Evolutionary conservation across 2,888 invertebrate genomes (phyloP).

Genomic region (Linnaemya vulpina): DNA sequence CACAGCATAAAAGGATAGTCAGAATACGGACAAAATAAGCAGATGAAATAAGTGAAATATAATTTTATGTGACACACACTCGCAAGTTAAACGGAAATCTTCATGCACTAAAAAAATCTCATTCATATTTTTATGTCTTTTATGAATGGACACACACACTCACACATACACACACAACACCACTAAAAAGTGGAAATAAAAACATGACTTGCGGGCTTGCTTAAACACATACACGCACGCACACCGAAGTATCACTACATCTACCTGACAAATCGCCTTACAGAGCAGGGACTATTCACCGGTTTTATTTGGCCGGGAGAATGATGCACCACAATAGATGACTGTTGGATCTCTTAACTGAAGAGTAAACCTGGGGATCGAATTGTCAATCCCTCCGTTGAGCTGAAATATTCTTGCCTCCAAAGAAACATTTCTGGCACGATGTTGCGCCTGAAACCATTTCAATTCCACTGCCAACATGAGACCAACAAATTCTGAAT

Average conservation of each 20-base stretch:
- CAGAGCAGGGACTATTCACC: neutral
- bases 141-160: constrained; percentile 53
- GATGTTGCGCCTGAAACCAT: too few species aligned
- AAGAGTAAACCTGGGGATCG: too few species aligned
- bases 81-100: constrained; percentile 40
- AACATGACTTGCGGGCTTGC: constrained; percentile 33
- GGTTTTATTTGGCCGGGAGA: neutral
- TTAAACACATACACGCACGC: neutral
- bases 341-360: too few species aligned
- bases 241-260: neutral
- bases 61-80: constrained; percentile 53
- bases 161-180: too few species aligned
- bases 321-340: neutral
- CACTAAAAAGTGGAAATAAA: constrained; percentile 1
- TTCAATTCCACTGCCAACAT: too few species aligned
- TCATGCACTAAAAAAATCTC: neutral
- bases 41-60: constrained; percentile 28
- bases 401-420: too few species aligned
- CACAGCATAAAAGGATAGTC: neutral
- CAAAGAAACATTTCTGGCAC: too few species aligned
- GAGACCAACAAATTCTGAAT: too few species aligned
- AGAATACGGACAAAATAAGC: constrained; percentile 6
- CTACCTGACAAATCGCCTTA: neutral
- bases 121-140: constrained; percentile 10
- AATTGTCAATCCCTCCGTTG: too few species aligned